Base-by-base conservation (phyloP, 1,140 invertebrate species). In the Drosophila ficusphila region DNA sequence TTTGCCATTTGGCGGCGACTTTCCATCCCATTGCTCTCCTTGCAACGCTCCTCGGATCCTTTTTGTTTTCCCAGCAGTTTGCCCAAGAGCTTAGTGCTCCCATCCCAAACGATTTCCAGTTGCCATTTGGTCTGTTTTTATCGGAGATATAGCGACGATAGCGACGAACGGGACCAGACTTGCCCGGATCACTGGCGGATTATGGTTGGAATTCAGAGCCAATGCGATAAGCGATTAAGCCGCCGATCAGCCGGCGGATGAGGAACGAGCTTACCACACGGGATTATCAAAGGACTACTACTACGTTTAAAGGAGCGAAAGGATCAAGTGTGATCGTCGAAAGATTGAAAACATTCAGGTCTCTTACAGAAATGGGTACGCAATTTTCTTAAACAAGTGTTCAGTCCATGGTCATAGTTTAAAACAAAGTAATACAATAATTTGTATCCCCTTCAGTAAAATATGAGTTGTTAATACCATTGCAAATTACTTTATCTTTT, bases 1-100 rank as follows among this genome's bases (percentile, higher is more conserved):
- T 85, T 75, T 70, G 58, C 69, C 62, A 77, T 78, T 85, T 78
- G 70, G 9, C 69, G 74, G 29, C 48, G 53, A 58, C 51, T 72
- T 81, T 56, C 42, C 33, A n/a, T 21, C 12, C 56, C 25, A 36
- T 49, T 65, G n/a, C n/a, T n/a, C 18, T 31, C 44, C 39, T 49
- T 48, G 25, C 36, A 21, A 14, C 31, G 23, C n/a, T 60, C 21
- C 29, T 29, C 19, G 48, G 31, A 46, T 14, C 33, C 7, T 12
- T 16, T 12, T 11, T 27, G 36, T 14, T 42, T 23, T 34, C 21
- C 42, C 11, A 4, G 19, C 60, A 51, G 69, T 72, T 72, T 72
- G 68, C 48, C 42, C 21, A 64, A 52, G 48, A 72, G 69, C 57
- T 73, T 72, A 73, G 48, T 25, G 27, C 27, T 29, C 27, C 25